A percentile compares a stretch with the other conserved stretches of the same genome.
phyloP scores from a whole-genome alignment of 2,113 vertebrate species.

The Elachura formosa region DNA sequence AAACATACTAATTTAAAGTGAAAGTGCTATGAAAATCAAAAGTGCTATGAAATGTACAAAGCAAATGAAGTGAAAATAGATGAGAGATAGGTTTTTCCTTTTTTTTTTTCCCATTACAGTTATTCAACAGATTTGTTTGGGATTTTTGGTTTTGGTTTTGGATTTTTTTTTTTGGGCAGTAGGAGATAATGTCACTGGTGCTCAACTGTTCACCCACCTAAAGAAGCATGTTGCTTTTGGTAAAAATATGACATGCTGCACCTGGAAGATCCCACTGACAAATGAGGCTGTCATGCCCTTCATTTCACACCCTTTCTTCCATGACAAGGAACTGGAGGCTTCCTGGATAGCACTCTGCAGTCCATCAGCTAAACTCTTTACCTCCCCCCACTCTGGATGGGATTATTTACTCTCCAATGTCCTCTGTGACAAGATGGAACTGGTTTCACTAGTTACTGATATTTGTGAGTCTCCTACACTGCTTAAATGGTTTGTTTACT shows the following conservation, averaged over 20 bases:
- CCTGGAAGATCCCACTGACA: neutral
- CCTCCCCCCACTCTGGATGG: neutral
- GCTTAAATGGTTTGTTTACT: neutral
- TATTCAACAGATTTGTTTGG: neutral
- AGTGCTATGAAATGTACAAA: neutral
- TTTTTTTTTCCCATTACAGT: neutral
- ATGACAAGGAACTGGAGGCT: neutral
- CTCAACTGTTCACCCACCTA: neutral
- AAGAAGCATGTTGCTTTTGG: neutral
- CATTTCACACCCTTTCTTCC: neutral
- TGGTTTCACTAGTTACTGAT: neutral
- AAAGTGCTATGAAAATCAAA: neutral
- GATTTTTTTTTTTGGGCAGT: neutral
- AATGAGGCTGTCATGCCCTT: neutral
- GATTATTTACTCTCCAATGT: neutral
- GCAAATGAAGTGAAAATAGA: neutral
- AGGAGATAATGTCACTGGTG: neutral
- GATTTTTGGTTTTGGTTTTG: neutral
- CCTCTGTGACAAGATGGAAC: neutral
- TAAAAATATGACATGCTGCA: neutral
- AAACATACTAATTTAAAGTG: neutral
- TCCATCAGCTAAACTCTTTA: neutral
- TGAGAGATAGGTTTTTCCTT: fast-evolving
- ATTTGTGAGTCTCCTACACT: neutral
- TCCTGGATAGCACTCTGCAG: neutral